Evolutionary conservation across 2,888 invertebrate genomes (phyloP), one percentile per base, ranked within the genome.

Genomic region (Polyommatus icarus): DNA sequence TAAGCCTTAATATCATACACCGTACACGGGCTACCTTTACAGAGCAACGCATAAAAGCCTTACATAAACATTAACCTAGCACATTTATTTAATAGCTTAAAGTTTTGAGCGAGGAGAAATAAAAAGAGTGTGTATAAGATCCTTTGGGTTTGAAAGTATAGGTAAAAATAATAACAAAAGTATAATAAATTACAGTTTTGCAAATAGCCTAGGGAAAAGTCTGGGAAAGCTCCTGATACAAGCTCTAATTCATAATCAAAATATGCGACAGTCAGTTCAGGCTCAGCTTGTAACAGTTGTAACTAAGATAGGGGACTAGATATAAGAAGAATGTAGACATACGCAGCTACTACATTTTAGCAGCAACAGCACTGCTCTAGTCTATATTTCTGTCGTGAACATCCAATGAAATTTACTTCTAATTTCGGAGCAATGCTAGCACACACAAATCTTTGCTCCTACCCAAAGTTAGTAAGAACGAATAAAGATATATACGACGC

Each of bases 51-150:
- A 59, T 61, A 24, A 61, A 61, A 61, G 61, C 24, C 61, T 61
- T 61, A 61, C 20, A 59, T 61, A 61, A 61, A 24, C 24, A 61
- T 61, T 24, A 20, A 61, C 24, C 24, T 61, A 61, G 24, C 61
- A 24, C 10, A 61, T 61, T 61, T 59, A n/a, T 59, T 61, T 61
- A 10, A 61, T 24, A 24, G 61, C 61, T 61, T 61, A 61, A 61
- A 61, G 61, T 61, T 61, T 24, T 24, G 12, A 20, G 20, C 59
- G 59, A n/a, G 5, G 54, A 18, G 3, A 50, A 50, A 54, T 15
- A 15, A 24, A 12, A 24, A 61, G 10, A 24, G 61, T 61, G 1
- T 61, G 61, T 24, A 24, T 20, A 12, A 61, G 12, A 7, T 59
- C 3, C 24, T 61, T 20, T 12, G 24, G 61, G 24, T 24, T 61